These are phyloP conservation scores for Garrulus glandarius DNA, from an alignment of 2,797 vertebrate genomes.

Conservation along the genomic window DNA sequence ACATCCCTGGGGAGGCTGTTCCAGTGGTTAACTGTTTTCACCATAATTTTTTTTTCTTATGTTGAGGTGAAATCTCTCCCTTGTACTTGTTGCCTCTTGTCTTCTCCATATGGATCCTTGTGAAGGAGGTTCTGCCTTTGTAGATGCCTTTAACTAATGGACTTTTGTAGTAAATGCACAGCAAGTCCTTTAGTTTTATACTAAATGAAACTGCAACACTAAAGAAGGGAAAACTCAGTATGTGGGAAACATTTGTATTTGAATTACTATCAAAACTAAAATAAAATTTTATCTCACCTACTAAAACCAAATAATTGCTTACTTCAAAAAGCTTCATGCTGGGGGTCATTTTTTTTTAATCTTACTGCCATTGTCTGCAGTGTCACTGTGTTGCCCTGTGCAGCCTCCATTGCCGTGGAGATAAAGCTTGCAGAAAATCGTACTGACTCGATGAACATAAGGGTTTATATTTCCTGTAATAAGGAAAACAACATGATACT, in stretches of 20 bases:
- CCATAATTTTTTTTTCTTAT: neutral
- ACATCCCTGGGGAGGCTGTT: neutral
- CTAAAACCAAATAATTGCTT: neutral
- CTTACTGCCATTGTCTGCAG: neutral
- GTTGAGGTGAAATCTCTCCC: neutral
- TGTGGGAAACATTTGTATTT: neutral
- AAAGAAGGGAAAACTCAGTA: neutral
- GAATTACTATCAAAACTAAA: neutral
- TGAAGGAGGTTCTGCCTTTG: neutral
- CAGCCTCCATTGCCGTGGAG: slow-evolving; percentile 51
- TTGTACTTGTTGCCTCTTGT: neutral
- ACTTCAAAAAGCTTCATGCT: neutral
- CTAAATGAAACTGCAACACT: neutral
- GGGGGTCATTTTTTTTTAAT: neutral
- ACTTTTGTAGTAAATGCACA: neutral
- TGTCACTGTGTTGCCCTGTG: neutral
- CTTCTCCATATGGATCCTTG: neutral
- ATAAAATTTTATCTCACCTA: neutral
- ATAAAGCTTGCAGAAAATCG: slow-evolving; percentile 27
- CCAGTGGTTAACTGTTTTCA: neutral
- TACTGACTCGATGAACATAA: neutral
- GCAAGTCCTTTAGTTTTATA: neutral
- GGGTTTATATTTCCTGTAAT: slow-evolving; percentile 24
- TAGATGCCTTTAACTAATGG: neutral
- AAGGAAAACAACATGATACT: neutral